Conservation (phyloP, 2,888 invertebrate genomes). For the Rambutsinella grinnellia region DNA sequence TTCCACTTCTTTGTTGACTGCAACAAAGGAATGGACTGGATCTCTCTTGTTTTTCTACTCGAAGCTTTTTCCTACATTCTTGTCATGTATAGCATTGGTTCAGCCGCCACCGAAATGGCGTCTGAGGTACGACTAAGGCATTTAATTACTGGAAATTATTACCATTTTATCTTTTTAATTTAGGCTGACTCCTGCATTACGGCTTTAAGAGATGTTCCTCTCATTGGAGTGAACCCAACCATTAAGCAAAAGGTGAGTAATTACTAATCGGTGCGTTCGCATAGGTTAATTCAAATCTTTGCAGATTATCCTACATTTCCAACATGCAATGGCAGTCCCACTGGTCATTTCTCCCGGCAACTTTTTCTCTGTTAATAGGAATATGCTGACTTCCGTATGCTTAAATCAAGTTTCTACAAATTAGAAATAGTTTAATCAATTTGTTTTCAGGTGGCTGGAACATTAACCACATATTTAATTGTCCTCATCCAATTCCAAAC, state of each 20-base stretch:
- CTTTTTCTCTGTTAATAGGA: conserved; percentile 36
- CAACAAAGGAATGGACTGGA: conserved; percentile 4
- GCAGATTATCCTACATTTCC: conserved; percentile 37
- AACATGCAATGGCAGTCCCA: conserved; percentile 37
- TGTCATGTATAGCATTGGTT: conserved; percentile 19
- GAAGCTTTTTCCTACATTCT: conserved; percentile 30
- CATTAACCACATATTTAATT: conserved; percentile 21
- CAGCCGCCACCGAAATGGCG: conserved; percentile 30
- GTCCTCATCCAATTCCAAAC: conserved; percentile 13
- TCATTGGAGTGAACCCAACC: conserved; percentile 4
- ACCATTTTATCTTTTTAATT: too few species aligned
- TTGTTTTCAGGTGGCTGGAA: conserved; percentile 26
- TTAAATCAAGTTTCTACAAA: background rate
- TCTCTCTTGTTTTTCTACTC: conserved; percentile 10
- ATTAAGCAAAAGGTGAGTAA: conserved; percentile 28
- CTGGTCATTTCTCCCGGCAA: conserved; percentile 28
- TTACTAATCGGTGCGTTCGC: background rate
- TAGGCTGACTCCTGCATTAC: conserved; percentile 44
- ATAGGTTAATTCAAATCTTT: background rate
- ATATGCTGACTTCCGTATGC: conserved; percentile 32
- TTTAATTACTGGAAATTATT: background rate
- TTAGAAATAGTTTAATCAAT: background rate
- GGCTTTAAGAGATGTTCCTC: conserved; percentile 29
- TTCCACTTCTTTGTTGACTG: conserved; percentile 37
- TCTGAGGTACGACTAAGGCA: conserved; percentile 11